Evolutionary conservation across 2,888 invertebrate genomes (phyloP), one percentile per base, ranked within the genome.

Genomic region (Hyles lineata): DNA sequence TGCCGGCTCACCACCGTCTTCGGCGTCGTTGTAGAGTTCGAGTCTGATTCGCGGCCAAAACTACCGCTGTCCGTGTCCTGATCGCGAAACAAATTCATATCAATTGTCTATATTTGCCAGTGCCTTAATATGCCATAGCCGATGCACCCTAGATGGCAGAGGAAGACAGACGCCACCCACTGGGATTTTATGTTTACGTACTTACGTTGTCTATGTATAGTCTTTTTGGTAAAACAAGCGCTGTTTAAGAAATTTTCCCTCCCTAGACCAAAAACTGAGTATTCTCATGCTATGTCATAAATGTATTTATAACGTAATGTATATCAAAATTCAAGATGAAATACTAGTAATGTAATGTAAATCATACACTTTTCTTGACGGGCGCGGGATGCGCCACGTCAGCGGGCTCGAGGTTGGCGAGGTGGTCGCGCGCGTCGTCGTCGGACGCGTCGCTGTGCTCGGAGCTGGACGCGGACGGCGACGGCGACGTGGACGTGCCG

Each of bases 41-140:
- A 97, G 90, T 97, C 97, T 15, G 97, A 96, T 89, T 97, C 97
- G 76, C 96, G 96, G 70, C 97, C 97, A 87, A 96, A 95, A 81
- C 96, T 96, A 76, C 96, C 94, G 84, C 94, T 94, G 81, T 94
- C 94, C 43, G 94, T 94, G 77, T 94, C 94, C 94, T 94, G 84
- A 21, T 21, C 70, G 29, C 55, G 25, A 70, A 23, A 29, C 5
- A 50, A 43, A 15, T 21, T n/a, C 11, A 43, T 11, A 43, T 43
- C 43, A 43, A 43, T 15, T 11, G 43, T 11, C 11, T 43, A 43
- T 43, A 43, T 11, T 43, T 43, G 11, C 15, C 43, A 43, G 15
- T 15, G 3, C 2, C 15, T 43, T 43, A 3, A 0, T 35, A 11
- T 35, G 1, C 11, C 35, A 9, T 9, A 35, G 35, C 35, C 1